Evolutionary conservation across 2,113 vertebrate genomes (phyloP).

Genomic region (Microtus pennsylvanicus): DNA sequence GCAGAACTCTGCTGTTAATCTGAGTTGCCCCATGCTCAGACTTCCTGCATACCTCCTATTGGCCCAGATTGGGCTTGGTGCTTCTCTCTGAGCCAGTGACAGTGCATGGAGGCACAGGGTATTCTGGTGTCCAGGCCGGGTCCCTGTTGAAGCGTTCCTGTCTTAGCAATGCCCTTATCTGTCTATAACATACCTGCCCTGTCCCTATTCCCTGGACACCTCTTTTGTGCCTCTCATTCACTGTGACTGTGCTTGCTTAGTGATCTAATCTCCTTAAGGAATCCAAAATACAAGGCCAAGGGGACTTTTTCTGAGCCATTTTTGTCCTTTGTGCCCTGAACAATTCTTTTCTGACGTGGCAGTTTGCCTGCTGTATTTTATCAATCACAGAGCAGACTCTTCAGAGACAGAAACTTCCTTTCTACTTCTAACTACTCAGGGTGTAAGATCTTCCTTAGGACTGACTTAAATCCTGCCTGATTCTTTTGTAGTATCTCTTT

Average conservation of each 20-base stretch:
- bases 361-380: neutral
- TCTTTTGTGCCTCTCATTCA: neutral
- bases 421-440: neutral
- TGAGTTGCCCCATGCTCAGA: neutral
- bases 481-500: neutral
- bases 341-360: neutral
- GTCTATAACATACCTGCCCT: neutral
- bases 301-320: neutral
- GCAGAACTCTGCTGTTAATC: neutral
- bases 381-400: too few relatives aligned
- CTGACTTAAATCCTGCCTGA: neutral
- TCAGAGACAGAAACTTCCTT: neutral
- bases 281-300: neutral
- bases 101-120: accelerated
- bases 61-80: neutral
- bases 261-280: neutral
- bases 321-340: neutral
- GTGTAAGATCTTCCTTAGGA: neutral
- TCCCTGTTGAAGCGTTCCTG: too few relatives aligned
- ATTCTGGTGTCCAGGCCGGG: neutral
- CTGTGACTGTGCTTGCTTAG: neutral
- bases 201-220: neutral
- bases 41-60: neutral
- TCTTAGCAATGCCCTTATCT: neutral
- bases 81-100: neutral